These are phyloP conservation scores for Melierax canorus DNA, from an alignment of 2,113 vertebrate genomes.

Conservation along the genomic window DNA sequence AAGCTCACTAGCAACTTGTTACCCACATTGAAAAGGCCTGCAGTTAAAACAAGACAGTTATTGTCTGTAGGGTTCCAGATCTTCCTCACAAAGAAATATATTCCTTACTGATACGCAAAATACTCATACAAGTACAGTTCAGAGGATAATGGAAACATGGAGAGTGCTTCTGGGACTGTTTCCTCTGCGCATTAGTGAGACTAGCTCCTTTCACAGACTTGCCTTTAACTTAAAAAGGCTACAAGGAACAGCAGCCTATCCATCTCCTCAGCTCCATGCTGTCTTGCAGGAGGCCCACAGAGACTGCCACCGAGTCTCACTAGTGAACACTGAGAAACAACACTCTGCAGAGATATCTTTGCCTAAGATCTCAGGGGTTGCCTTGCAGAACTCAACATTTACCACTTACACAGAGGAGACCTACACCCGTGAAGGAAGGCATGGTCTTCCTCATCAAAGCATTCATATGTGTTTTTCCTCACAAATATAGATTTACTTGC, in stretches of 20 bases:
- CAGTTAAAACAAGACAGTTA: constrained; percentile 17
- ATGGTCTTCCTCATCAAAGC: background rate
- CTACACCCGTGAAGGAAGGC: background rate
- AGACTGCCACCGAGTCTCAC: background rate
- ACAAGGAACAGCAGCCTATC: background rate
- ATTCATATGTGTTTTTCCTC: background rate
- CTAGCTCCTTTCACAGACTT: background rate
- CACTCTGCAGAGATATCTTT: background rate
- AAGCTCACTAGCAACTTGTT: constrained; percentile 92
- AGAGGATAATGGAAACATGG: background rate
- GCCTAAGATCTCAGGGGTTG: background rate
- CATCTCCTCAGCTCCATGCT: background rate
- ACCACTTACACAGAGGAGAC: background rate
- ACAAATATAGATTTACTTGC: background rate
- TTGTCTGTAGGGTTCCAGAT: background rate
- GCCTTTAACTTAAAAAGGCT: background rate
- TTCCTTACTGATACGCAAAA: background rate
- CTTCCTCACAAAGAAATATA: background rate
- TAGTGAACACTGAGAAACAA: background rate
- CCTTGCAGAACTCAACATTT: background rate
- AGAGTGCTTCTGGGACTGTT: background rate
- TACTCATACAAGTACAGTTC: accelerated
- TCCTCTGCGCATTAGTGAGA: background rate
- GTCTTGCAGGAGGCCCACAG: background rate
- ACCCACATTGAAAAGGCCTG: constrained; percentile 96